phyloP scores from a whole-genome alignment of 1,140 invertebrate genomes.

The Eciton burchellii region DNA sequence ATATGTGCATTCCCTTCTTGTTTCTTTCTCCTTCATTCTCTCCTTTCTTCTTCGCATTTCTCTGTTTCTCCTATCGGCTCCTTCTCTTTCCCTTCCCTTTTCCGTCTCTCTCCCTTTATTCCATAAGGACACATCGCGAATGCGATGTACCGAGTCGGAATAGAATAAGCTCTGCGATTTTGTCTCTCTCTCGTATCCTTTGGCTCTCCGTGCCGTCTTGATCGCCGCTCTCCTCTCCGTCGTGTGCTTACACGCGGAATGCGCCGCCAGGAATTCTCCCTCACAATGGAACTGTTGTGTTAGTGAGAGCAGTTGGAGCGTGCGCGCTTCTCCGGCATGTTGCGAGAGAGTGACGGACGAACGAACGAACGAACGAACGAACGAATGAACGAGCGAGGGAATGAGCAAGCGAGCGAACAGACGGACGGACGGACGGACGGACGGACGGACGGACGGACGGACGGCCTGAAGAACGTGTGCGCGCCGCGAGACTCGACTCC shows the following conservation, averaged over 20 bases:
- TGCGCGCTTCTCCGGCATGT: conserved; percentile 29
- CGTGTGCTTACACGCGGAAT: conserved; percentile 72
- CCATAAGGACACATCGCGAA: conserved; percentile 76
- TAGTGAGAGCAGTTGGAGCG: conserved; percentile 75
- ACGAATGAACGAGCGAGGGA: conserved; percentile 11
- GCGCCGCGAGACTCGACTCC: conserved; percentile 57
- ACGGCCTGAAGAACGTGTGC: conserved; percentile 53
- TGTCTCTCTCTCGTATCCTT: neutral
- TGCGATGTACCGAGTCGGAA: conserved; percentile 40
- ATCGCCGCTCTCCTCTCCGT: neutral
- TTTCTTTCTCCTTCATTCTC: conserved; percentile 62
- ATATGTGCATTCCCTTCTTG: conserved; percentile 28
- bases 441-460: neutral
- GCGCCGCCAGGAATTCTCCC: conserved; percentile 79
- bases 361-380: conserved; percentile 35
- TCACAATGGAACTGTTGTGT: conserved; percentile 83
- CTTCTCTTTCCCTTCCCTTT: conserved; percentile 36
- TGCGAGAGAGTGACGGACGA: conserved; percentile 49
- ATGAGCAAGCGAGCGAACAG: neutral
- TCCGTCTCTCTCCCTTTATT: conserved; percentile 63
- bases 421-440: conserved; percentile 44
- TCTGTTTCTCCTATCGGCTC: conserved; percentile 60
- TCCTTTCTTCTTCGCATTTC: conserved; percentile 58
- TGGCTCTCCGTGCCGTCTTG: neutral
- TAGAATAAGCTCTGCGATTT: conserved; percentile 1